These are phyloP conservation scores for Columba janthina DNA, from an alignment of 2,113 vertebrate species.

Conservation along the genomic window DNA sequence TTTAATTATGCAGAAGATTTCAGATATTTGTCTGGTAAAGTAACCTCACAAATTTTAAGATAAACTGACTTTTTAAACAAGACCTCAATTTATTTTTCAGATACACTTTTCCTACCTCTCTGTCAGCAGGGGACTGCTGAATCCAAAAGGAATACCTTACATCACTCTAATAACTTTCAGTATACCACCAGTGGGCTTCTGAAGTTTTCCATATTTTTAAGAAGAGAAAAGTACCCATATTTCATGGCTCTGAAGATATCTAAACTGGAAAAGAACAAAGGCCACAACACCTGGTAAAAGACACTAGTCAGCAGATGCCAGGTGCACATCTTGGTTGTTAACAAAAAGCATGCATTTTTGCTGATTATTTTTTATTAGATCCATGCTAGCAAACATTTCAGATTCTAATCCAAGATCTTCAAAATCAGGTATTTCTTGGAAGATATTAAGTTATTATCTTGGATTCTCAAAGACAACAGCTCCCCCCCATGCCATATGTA, in stretches of 20 bases:
- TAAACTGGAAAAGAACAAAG: not conserved
- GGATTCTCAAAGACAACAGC: not conserved
- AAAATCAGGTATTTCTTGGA: not conserved
- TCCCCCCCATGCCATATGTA: not conserved
- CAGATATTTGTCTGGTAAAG: not conserved
- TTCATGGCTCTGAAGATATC: not conserved
- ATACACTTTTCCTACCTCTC: not conserved
- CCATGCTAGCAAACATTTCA: not conserved
- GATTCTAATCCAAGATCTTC: not conserved
- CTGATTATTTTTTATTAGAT: not conserved
- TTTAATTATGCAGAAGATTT: not conserved
- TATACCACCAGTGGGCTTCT: not conserved
- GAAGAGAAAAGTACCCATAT: not conserved
- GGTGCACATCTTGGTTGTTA: not conserved
- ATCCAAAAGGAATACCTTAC: not conserved
- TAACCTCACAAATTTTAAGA: not conserved
- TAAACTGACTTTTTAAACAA: not conserved
- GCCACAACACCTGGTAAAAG: not conserved
- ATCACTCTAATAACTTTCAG: not conserved
- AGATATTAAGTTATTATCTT: not conserved
- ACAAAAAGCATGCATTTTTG: not conserved
- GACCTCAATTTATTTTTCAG: not conserved
- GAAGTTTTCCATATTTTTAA: not conserved
- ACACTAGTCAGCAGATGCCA: not conserved
- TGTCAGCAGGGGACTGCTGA: not conserved